These are phyloP conservation scores for Piprites chloris DNA, from an alignment of 2,113 vertebrate genomes.

Conservation along the genomic window DNA sequence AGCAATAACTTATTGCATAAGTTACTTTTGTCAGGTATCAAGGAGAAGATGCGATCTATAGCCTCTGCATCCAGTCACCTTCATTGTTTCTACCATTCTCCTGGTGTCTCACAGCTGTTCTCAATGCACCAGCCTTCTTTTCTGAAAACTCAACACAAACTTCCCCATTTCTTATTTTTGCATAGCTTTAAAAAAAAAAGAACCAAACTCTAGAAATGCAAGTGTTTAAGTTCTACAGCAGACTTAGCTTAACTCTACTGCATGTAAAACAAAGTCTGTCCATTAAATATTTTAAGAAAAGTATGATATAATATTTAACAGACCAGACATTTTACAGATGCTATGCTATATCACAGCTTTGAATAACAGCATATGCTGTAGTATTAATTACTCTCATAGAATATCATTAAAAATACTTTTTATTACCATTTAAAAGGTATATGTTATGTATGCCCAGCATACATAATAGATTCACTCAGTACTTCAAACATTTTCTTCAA, in stretches of 20 bases:
- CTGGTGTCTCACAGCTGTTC: slow-evolving; percentile 66
- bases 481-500: background rate
- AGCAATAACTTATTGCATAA: slow-evolving; percentile 62
- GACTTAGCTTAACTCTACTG: slow-evolving; percentile 44
- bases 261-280: background rate
- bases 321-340: background rate
- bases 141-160: slow-evolving; percentile 71
- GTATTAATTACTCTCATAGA: background rate
- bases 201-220: slow-evolving; percentile 59
- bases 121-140: slow-evolving; percentile 68
- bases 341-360: slow-evolving; percentile 6
- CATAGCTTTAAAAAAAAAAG: slow-evolving; percentile 28
- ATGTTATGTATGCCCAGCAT: background rate
- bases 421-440: background rate
- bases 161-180: slow-evolving; percentile 70
- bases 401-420: background rate
- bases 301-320: background rate
- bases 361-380: background rate
- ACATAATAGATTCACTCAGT: background rate
- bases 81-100: slow-evolving; percentile 64
- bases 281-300: background rate
- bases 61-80: slow-evolving; percentile 67
- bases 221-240: slow-evolving; percentile 33
- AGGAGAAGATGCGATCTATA: slow-evolving; percentile 64
- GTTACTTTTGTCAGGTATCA: slow-evolving; percentile 66